These are phyloP conservation scores for Drosophila kikkawai DNA, from an alignment of 1,140 invertebrate species.

Conservation along the genomic window DNA sequence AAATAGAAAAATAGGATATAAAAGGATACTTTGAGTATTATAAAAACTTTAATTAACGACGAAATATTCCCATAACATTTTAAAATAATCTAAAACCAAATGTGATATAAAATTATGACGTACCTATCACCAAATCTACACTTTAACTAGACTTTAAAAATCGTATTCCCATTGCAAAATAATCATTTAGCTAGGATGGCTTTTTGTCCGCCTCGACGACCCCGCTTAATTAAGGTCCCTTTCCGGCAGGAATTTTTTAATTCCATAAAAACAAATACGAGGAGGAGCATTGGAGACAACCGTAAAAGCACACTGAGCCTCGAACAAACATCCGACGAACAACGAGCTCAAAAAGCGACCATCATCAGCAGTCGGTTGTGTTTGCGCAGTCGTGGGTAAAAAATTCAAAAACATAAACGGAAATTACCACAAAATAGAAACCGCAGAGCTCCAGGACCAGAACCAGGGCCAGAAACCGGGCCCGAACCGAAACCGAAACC, in stretches of 20 bases:
- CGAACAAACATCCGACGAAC: conserved; percentile 19
- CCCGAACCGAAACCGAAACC: conserved; percentile 23
- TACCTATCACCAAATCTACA: neutral
- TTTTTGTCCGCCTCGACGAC: neutral
- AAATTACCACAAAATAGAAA: conserved; percentile 83
- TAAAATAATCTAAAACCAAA: neutral
- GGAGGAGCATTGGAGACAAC: conserved; percentile 55
- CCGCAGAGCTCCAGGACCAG: conserved; percentile 58
- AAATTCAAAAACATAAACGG: conserved; percentile 84
- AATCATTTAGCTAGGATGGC: conserved; percentile 11
- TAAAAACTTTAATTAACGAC: neutral
- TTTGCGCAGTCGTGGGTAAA: conserved; percentile 82
- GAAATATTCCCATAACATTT: neutral
- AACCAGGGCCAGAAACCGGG: neutral
- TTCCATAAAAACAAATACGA: conserved; percentile 73
- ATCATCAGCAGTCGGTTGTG: conserved; percentile 76
- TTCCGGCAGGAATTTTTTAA: conserved; percentile 64
- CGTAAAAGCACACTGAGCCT: conserved; percentile 55
- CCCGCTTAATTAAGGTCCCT: conserved; percentile 72
- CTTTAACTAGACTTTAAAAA: neutral
- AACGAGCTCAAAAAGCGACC: conserved; percentile 42
- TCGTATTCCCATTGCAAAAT: conserved; percentile 19
- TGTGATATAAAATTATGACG: too few species aligned
- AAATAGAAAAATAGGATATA: neutral
- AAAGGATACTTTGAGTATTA: neutral